Evolutionary conservation across 2,113 vertebrate species (phyloP).

Genomic region (Ptilorrhoa leucosticta): DNA sequence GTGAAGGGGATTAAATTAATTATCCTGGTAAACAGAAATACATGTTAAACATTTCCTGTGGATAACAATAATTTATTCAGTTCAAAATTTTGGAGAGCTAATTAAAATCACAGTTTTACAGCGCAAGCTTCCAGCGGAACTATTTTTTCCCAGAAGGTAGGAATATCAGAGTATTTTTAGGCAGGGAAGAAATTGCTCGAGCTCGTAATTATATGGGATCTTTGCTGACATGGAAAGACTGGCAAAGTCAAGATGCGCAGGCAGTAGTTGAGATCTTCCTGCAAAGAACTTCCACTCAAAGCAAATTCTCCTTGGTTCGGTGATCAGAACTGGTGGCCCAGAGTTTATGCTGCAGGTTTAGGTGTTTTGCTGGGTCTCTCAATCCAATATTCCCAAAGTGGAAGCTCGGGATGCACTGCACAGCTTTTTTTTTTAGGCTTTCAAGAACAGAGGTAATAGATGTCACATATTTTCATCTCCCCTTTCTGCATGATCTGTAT

Average conservation of each 20-base stretch:
- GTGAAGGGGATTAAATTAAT: background rate
- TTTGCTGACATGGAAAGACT: background rate
- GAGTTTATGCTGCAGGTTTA: background rate
- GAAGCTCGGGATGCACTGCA: background rate
- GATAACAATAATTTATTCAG: slow-evolving; percentile 1
- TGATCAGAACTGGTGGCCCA: background rate
- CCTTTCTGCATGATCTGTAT: background rate
- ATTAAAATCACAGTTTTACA: background rate
- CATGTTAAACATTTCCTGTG: background rate
- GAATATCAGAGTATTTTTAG: background rate
- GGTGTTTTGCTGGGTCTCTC: background rate
- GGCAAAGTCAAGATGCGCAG: background rate
- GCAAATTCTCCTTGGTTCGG: background rate
- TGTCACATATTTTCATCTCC: background rate
- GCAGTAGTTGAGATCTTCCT: background rate
- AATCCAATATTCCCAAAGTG: background rate
- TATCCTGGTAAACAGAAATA: background rate
- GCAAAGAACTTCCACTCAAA: background rate
- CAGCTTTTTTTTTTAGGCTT: background rate
- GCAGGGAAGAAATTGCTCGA: background rate
- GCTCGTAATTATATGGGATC: background rate
- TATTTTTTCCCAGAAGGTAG: background rate
- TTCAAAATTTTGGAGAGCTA: background rate
- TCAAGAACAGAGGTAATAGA: background rate
- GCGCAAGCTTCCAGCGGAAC: background rate